Conservation (phyloP, 2,888 invertebrate species). For the Hymenopus coronatus region DNA sequence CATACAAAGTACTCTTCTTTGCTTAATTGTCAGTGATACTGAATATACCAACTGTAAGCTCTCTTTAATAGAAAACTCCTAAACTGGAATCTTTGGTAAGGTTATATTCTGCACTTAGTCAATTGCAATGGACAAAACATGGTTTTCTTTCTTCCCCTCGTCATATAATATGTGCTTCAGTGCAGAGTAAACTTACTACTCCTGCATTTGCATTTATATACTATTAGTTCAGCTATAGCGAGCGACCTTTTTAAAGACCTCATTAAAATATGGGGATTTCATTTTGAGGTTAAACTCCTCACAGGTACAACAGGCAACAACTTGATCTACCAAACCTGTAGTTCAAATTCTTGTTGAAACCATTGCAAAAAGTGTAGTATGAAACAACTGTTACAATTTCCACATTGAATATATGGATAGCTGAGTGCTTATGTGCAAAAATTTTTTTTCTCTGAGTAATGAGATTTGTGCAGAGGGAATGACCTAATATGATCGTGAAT, state of each 20-base stretch:
- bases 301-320: too few relatives aligned
- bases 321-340: too few relatives aligned
- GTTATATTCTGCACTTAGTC: conserved; percentile 1
- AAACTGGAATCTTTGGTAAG: conserved; percentile 8
- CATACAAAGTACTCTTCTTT: conserved; percentile 10
- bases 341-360: neutral
- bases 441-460: conserved; percentile 3
- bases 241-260: too few relatives aligned
- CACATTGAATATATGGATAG: too few relatives aligned
- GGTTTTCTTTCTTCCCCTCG: neutral
- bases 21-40: conserved; percentile 22
- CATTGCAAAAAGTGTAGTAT: neutral
- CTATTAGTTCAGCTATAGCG: too few relatives aligned
- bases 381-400: neutral
- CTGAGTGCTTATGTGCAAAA: neutral
- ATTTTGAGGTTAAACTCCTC: too few relatives aligned
- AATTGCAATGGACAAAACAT: neutral
- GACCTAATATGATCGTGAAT: conserved; percentile 20
- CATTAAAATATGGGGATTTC: too few relatives aligned
- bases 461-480: conserved; percentile 26
- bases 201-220: too few relatives aligned
- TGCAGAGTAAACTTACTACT: neutral
- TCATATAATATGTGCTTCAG: neutral
- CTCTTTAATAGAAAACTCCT: conserved; percentile 27
- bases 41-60: conserved; percentile 27